Evolutionary conservation across 2,113 vertebrate species (phyloP).

Genomic region (Puffinus mauretanicus): DNA sequence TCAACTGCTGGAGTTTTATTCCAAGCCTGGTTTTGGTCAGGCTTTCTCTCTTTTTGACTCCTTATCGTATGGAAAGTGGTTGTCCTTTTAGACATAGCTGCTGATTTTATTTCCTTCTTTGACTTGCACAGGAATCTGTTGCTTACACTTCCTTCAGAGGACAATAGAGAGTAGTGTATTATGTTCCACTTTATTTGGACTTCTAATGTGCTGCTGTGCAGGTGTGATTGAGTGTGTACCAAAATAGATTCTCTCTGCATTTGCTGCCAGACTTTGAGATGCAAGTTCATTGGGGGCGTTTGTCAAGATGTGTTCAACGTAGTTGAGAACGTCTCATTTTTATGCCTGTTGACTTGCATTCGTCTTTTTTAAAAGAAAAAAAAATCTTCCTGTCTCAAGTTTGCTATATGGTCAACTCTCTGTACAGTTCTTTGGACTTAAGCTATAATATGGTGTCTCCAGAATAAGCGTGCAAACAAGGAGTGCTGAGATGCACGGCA

Average conservation of each 20-base stretch:
- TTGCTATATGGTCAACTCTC: not conserved
- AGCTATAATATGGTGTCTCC: not conserved
- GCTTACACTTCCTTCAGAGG: not conserved
- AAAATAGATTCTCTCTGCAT: not conserved
- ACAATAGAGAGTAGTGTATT: not conserved
- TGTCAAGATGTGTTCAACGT: not conserved
- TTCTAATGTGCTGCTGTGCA: not conserved
- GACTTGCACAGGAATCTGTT: not conserved
- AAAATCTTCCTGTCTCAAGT: not conserved
- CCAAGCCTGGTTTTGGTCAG: not conserved
- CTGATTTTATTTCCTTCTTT: not conserved
- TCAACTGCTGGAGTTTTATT: not conserved
- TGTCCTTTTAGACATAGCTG: not conserved
- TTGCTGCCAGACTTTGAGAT: not conserved
- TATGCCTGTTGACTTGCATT: not conserved
- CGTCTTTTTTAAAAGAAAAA: not conserved
- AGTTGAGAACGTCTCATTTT: not conserved
- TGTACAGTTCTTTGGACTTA: not conserved
- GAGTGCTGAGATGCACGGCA: not conserved
- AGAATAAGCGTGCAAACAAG: not conserved
- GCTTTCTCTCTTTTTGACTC: not conserved
- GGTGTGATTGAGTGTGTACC: not conserved
- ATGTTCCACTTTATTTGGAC: not conserved
- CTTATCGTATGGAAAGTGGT: not conserved
- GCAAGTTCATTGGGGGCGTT: not conserved